Evolutionary conservation across 2,797 vertebrate species (phyloP).

Genomic region (Bufotes viridis): DNA sequence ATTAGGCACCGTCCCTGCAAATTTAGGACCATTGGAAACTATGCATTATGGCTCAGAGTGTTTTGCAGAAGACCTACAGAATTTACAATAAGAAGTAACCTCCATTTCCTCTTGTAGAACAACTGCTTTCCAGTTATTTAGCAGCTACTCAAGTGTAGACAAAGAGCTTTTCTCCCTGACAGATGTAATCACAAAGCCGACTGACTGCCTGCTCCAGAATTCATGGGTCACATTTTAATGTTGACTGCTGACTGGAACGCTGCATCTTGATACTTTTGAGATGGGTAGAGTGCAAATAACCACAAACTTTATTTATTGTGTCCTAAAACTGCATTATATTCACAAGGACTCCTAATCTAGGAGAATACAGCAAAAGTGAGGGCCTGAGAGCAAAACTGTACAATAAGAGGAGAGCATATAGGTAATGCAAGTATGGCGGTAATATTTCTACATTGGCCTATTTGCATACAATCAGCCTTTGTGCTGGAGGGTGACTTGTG

Average conservation of each 20-base stretch:
- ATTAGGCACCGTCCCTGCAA: no score
- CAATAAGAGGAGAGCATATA: background rate
- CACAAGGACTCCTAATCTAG: background rate
- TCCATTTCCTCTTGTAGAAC: background rate
- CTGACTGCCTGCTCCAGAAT: background rate
- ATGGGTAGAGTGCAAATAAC: background rate
- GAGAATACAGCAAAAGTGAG: background rate
- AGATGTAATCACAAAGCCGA: background rate
- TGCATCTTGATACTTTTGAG: background rate
- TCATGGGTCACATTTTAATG: background rate
- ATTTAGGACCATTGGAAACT: no score
- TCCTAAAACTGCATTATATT: background rate
- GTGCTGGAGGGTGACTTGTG: slow-evolving; percentile 19
- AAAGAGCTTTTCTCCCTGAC: background rate
- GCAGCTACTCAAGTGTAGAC: background rate
- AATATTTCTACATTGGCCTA: slow-evolving; percentile 19
- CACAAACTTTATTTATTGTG: background rate
- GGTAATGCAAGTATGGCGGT: background rate
- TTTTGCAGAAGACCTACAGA: background rate
- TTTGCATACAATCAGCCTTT: slow-evolving; percentile 40
- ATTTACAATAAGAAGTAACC: background rate
- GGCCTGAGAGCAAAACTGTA: background rate
- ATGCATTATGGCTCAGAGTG: background rate
- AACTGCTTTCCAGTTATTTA: background rate
- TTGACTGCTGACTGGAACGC: background rate